These are phyloP conservation scores for Podilymbus podiceps DNA, from an alignment of 2,113 vertebrate species.

Conservation along the genomic window DNA sequence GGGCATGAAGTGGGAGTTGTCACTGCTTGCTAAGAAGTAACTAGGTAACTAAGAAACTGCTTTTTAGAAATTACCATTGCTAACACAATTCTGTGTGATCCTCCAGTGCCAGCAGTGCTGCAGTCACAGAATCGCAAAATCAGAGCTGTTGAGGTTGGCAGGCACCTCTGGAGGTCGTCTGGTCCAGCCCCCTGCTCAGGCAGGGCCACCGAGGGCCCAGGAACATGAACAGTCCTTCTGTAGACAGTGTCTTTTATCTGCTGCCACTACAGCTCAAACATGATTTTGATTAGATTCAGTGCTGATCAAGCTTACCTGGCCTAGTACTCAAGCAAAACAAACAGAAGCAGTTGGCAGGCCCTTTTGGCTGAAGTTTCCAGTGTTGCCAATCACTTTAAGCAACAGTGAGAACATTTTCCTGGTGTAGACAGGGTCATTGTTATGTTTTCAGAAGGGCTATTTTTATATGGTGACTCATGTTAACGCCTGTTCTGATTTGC, in stretches of 20 bases:
- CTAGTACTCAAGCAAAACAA: not conserved
- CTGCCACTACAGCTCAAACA: not conserved
- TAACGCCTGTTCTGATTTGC: conserved; percentile 22
- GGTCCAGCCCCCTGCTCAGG: not conserved
- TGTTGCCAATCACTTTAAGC: not conserved
- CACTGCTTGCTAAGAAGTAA: not conserved
- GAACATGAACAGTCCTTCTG: not conserved
- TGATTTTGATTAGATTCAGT: not conserved
- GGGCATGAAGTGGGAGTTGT: not conserved
- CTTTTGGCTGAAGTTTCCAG: not conserved
- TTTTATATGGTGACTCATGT: conserved; percentile 51
- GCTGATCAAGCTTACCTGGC: not conserved
- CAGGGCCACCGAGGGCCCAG: not conserved
- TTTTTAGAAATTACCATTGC: not conserved
- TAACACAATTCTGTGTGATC: not conserved
- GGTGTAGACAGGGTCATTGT: conserved; percentile 51
- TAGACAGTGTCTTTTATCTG: not conserved
- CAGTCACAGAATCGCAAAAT: not conserved
- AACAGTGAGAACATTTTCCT: conserved; percentile 54
- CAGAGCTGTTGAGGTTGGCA: not conserved
- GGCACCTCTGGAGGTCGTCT: not conserved
- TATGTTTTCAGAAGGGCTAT: conserved; percentile 50
- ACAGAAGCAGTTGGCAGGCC: not conserved
- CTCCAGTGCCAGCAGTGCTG: not conserved
- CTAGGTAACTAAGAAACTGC: conserved; percentile 19